Percentiles rank a stretch among this genome's conserved stretches.
These are phyloP conservation scores for Borostomias antarcticus DNA, from an alignment of 2,797 vertebrate species.

Conservation along the genomic window DNA sequence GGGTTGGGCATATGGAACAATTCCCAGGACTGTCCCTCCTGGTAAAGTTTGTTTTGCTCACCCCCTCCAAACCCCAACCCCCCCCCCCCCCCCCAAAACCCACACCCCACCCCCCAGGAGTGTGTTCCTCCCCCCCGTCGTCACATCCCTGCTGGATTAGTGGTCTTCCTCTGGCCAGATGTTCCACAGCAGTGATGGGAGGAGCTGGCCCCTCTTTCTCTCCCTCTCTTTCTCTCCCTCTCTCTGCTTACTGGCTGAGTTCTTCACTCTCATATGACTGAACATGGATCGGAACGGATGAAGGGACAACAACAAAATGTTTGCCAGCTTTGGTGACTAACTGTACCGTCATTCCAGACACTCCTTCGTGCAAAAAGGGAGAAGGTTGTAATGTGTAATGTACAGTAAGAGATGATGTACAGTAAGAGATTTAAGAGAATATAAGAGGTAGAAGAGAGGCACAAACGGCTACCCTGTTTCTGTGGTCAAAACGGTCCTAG, in stretches of 20 bases:
- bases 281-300: too few relatives aligned
- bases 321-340: too few relatives aligned
- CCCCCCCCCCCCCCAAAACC: constrained; percentile 24
- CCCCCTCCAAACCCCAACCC: constrained; percentile 31
- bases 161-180: constrained; percentile 76
- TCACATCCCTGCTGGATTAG: constrained; percentile 71
- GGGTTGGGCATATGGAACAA: constrained; percentile 7
- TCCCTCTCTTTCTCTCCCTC: too few relatives aligned
- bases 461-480: too few relatives aligned
- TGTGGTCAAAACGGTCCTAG: too few relatives aligned
- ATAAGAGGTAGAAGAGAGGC: too few relatives aligned
- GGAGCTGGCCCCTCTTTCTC: constrained; percentile 43
- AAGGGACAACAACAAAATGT: too few relatives aligned
- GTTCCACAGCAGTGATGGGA: constrained; percentile 67
- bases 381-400: too few relatives aligned
- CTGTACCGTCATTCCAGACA: too few relatives aligned
- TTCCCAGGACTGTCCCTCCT: constrained; percentile 32
- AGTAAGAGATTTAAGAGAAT: too few relatives aligned
- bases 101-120: neutral
- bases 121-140: constrained; percentile 29
- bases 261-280: constrained; percentile 50
- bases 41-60: constrained; percentile 47
- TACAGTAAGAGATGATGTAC: too few relatives aligned
- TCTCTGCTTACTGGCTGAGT: constrained; percentile 32
- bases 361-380: too few relatives aligned